Conservation (phyloP, 2,113 vertebrate species). For the Apteryx owenii region DNA sequence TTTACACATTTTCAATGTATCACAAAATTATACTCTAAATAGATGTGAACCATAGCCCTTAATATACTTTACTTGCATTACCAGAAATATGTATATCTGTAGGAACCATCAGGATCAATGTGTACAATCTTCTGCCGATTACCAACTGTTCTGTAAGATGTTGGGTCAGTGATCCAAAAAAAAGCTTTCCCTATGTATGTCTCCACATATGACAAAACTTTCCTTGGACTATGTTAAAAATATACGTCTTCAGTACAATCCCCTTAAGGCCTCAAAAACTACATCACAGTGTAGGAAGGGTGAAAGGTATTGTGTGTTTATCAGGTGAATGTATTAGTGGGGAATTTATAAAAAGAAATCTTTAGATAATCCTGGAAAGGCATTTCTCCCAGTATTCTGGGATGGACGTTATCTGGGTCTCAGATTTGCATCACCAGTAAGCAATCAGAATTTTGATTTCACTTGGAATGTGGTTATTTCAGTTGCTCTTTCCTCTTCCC, state of each 20-base stretch:
- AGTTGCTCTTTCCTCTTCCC: background rate
- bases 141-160: background rate
- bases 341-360: background rate
- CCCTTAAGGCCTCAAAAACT: background rate
- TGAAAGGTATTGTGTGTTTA: background rate
- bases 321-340: background rate
- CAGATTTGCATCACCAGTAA: background rate
- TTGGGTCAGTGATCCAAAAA: background rate
- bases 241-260: background rate
- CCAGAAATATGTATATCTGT: background rate
- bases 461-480: background rate
- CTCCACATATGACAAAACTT: background rate
- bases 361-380: background rate
- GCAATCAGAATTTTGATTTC: background rate
- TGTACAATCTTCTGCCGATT: background rate
- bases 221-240: background rate
- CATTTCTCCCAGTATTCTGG: background rate
- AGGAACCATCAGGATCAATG: background rate
- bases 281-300: background rate
- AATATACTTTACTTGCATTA: background rate
- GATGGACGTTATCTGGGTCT: background rate
- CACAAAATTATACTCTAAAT: background rate
- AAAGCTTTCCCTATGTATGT: background rate
- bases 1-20: background rate
- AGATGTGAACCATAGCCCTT: background rate